Conservation (phyloP, 2,113 vertebrate genomes). For the Holacanthus passer region DNA sequence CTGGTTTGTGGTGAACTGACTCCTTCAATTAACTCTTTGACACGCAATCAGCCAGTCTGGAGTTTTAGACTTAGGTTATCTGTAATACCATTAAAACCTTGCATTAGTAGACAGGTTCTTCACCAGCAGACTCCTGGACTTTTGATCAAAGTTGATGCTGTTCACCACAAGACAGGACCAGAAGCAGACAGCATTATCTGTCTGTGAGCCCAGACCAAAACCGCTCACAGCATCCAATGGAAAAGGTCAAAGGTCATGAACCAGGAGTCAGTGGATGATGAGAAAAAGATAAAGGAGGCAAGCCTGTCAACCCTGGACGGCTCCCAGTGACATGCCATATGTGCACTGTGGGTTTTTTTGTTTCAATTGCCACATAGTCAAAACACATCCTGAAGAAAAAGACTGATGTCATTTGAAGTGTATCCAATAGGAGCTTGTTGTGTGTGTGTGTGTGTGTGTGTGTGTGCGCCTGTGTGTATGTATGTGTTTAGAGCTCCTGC, state of each 20-base stretch:
- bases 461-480: slow-evolving; percentile 19
- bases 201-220: background rate
- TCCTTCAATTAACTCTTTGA: slow-evolving; percentile 29
- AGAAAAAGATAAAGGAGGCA: background rate
- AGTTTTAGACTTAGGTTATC: too few relatives aligned
- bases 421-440: background rate
- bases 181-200: background rate
- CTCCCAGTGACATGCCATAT: background rate
- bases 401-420: background rate
- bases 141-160: too few relatives aligned
- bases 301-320: background rate
- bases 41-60: slow-evolving; percentile 22
- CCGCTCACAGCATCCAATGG: background rate
- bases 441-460: slow-evolving; percentile 1
- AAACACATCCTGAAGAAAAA: background rate
- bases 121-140: too few relatives aligned
- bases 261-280: background rate
- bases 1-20: background rate
- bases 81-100: too few relatives aligned
- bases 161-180: background rate
- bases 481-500: background rate
- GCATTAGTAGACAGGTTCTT: too few relatives aligned
- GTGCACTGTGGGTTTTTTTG: background rate
- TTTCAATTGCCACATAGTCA: background rate
- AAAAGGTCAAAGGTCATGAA: slow-evolving; percentile 1